Evolutionary conservation across 2,888 invertebrate genomes (phyloP), one percentile per base, ranked within the genome.

Genomic region (Trissolcus brochymenae): DNA sequence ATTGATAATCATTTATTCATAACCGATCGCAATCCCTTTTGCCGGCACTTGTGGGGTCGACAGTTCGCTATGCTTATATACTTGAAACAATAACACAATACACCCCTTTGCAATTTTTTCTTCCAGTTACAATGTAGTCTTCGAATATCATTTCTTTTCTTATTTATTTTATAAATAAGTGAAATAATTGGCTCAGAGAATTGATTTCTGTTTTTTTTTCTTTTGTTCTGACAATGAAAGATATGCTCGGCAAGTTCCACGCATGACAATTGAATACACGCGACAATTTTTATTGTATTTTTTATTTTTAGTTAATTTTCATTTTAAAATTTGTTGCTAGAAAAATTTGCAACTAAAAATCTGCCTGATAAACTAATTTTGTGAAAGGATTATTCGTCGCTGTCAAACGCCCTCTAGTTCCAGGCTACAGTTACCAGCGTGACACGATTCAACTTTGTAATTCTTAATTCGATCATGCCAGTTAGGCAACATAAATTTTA

Each of bases 1-100:
- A 76, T 76, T 76, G 72, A 76, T 78, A 78, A 78, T 78, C 73
- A 78, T 74, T 78, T 78, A 78, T 78, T 78, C 78, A 78, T 74
- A 70, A 68, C 73, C 70, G 78, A 78, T 77, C 64, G 72, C 76
- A 72, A 51, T 78, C 70, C 78, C 73, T 78, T 61, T 73, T 62
- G 55, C 78, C 50, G 57, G 68, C 70, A 70, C 76, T 71, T 66
- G 66, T 71, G 66, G 71, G 76, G 76, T 76, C 76, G 65, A 50
- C 64, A 49, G 67, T 67, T 74, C 54, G 55, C 55, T 61, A 66
- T 66, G 35, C 35, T 35, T 35, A 55, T 55, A 56, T 59, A 43
- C 49, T 55, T 54, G 49, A 51, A 61, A 66, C 71, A 71, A 67
- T 66, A 67, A 71, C 55, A 62, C 66, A 64, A 68, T 68, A 74